phyloP scores from a whole-genome alignment of 2,797 vertebrate genomes.

The Phalloptychus januarius region DNA sequence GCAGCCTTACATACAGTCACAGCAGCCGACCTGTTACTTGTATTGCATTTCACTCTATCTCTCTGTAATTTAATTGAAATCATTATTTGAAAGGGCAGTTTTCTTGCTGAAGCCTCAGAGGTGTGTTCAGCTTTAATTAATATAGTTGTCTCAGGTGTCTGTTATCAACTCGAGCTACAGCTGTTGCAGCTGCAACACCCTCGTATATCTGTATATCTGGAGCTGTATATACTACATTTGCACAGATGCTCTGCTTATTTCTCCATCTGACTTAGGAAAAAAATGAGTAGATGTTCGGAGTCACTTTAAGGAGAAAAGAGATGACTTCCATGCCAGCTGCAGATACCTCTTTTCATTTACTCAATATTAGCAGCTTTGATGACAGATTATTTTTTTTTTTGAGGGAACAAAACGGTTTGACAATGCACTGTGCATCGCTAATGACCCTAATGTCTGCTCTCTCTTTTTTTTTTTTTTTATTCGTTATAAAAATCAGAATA shows the following conservation, averaged over 20 bases:
- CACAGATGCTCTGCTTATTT: constrained; percentile 12
- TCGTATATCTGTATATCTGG: constrained; percentile 9
- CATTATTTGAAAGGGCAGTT: constrained; percentile 63
- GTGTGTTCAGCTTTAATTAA: constrained; percentile 68
- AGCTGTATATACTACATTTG: constrained; percentile 19
- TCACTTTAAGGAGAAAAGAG: constrained; percentile 26
- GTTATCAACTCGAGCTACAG: constrained; percentile 43
- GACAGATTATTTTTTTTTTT: constrained; percentile 65
- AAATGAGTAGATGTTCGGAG: constrained; percentile 10
- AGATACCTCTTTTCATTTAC: constrained; percentile 33
- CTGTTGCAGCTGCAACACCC: constrained; percentile 36
- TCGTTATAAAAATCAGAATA: constrained; percentile 31
- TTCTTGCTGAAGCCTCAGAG: constrained; percentile 47
- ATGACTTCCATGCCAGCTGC: constrained; percentile 29
- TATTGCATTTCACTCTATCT: constrained; percentile 53
- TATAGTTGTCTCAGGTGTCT: constrained; percentile 57
- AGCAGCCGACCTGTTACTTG: constrained; percentile 51
- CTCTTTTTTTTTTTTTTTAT: constrained; percentile 6
- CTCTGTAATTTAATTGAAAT: constrained; percentile 70
- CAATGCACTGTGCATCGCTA: constrained; percentile 59
- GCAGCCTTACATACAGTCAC: constrained; percentile 32
- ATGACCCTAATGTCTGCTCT: constrained; percentile 51
- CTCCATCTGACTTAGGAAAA: constrained; percentile 10
- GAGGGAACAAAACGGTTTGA: constrained; percentile 42
- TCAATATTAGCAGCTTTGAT: constrained; percentile 36